Percentiles rank a stretch among this genome's conserved stretches.
Evolutionary conservation across 2,888 invertebrate species (phyloP).

Genomic region (Agonum fuliginosum): DNA sequence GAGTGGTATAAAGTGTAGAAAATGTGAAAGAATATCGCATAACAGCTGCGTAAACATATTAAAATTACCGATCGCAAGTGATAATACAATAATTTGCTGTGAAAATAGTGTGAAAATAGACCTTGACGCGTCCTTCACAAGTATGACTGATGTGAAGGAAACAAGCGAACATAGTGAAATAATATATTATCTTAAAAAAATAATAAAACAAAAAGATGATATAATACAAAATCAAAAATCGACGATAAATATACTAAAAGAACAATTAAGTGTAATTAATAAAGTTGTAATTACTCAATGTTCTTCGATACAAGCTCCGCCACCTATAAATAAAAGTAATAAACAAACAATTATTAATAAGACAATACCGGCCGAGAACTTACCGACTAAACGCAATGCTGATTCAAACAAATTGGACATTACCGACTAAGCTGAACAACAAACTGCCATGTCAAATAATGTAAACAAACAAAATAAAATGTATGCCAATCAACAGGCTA

Average conservation of each 20-base stretch:
- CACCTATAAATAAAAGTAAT: background rate
- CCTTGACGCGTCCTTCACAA: too few relatives aligned
- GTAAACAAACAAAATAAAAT: background rate
- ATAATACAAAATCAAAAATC: slow-evolving; percentile 1
- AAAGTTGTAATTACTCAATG: background rate
- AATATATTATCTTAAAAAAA: too few relatives aligned
- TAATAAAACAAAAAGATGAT: too few relatives aligned
- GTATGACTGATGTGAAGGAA: too few relatives aligned
- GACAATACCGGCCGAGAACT: too few relatives aligned
- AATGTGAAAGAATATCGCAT: too few relatives aligned
- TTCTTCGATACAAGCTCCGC: background rate
- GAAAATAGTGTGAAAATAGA: background rate
- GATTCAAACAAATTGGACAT: background rate
- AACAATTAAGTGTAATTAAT: slow-evolving; percentile 4
- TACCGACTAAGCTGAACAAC: background rate
- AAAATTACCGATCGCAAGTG: too few relatives aligned
- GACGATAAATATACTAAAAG: slow-evolving; percentile 1
- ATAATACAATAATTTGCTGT: background rate
- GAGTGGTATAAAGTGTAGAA: too few relatives aligned
- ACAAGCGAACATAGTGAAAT: too few relatives aligned
- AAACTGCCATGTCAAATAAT: background rate
- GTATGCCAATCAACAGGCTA: background rate
- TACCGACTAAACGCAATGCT: slow-evolving; percentile 4
- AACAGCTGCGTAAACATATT: too few relatives aligned
- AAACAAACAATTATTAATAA: too few relatives aligned